Conservation (phyloP, 2,888 invertebrate genomes). For the Phania funesta region DNA sequence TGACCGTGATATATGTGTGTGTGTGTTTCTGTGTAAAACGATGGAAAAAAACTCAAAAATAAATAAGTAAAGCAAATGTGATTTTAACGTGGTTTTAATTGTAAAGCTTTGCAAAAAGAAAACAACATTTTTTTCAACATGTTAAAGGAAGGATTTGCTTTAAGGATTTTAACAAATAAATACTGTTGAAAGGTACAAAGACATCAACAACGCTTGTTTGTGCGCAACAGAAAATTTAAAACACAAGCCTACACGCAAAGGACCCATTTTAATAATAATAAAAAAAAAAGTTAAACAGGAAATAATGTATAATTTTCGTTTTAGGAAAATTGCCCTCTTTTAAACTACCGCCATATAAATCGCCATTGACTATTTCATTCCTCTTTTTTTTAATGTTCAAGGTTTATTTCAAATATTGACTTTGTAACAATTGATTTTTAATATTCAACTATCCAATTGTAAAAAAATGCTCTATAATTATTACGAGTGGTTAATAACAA, state of each 20-base stretch:
- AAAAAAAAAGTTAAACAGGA: conserved; percentile 59
- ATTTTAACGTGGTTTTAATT: conserved; percentile 79
- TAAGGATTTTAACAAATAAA: conserved; percentile 65
- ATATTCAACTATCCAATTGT: conserved; percentile 58
- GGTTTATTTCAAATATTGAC: conserved; percentile 30
- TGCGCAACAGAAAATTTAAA: not conserved
- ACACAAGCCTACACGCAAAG: conserved; percentile 58
- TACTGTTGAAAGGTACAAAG: conserved; percentile 60
- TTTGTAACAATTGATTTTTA: conserved; percentile 65
- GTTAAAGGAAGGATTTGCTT: conserved; percentile 65
- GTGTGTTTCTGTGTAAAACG: not conserved
- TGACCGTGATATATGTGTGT: not conserved
- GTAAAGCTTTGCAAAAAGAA: conserved; percentile 68
- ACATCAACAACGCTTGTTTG: not conserved
- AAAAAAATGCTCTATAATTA: conserved; percentile 52
- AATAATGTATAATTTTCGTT: conserved; percentile 52
- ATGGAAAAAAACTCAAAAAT: conserved; percentile 16
- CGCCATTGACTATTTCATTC: conserved; percentile 14
- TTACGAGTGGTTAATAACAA: conserved; percentile 46
- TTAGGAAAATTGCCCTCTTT: conserved; percentile 44
- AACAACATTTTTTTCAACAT: conserved; percentile 25
- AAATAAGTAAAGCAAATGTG: conserved; percentile 73
- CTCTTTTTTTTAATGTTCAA: not conserved
- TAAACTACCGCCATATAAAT: conserved; percentile 41
- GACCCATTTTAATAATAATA: conserved; percentile 64